Percentiles rank a stretch among this genome's conserved stretches.
Evolutionary conservation across 2,888 invertebrate genomes (phyloP).

Genomic region (Drosophila neotestacea): DNA sequence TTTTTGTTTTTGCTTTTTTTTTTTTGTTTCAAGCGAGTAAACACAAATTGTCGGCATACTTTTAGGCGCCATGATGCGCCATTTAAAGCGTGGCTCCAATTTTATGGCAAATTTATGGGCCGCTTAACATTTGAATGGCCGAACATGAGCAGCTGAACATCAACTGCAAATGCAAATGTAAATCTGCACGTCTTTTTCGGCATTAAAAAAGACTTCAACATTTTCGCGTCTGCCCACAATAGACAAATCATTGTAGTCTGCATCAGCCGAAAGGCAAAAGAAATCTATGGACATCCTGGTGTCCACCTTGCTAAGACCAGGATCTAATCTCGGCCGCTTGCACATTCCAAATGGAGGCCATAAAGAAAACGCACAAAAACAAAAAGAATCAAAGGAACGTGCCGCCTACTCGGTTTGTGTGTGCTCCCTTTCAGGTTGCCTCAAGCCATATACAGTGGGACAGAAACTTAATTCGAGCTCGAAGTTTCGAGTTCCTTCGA

Average conservation of each 20-base stretch:
- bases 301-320: slow-evolving; percentile 37
- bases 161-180: slow-evolving; percentile 45
- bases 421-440: slow-evolving; percentile 10
- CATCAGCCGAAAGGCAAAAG: not conserved
- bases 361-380: slow-evolving; percentile 61
- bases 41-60: slow-evolving; percentile 61
- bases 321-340: slow-evolving; percentile 65
- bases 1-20: slow-evolving; percentile 37
- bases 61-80: slow-evolving; percentile 43
- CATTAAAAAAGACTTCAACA: slow-evolving; percentile 59
- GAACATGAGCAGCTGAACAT: slow-evolving; percentile 11
- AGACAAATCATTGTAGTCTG: slow-evolving; percentile 29
- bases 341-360: slow-evolving; percentile 69
- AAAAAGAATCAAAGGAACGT: slow-evolving; percentile 35
- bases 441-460: slow-evolving; percentile 34
- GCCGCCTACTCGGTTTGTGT: slow-evolving; percentile 54
- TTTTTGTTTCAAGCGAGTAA: slow-evolving; percentile 46
- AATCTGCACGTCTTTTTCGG: slow-evolving; percentile 63
- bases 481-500: too few species aligned
- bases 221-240: slow-evolving; percentile 41
- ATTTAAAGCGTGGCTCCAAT: slow-evolving; percentile 50
- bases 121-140: slow-evolving; percentile 52
- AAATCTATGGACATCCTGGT: slow-evolving; percentile 5
- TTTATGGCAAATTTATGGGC: slow-evolving; percentile 52
- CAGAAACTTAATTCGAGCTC: too few species aligned